These are phyloP conservation scores for Gastracanthus pulcherrimus DNA, from an alignment of 2,888 invertebrate genomes.

Conservation along the genomic window DNA sequence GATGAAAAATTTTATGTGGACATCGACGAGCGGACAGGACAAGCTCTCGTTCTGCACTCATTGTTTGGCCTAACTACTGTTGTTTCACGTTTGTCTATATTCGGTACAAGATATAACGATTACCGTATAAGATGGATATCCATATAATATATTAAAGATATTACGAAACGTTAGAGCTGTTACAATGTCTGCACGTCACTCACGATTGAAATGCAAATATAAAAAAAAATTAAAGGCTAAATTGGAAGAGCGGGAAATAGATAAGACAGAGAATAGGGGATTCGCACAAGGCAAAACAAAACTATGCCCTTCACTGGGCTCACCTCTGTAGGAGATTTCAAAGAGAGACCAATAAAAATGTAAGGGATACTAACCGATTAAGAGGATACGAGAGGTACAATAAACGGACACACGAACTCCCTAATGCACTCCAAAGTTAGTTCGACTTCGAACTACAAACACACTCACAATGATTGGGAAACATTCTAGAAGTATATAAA, in stretches of 20 bases:
- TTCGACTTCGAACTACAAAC: conserved; percentile 15
- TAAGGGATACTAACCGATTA: not conserved
- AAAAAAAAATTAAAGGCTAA: not conserved
- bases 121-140: conserved; percentile 53
- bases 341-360: not conserved
- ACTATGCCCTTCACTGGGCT: not conserved
- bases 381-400: not conserved
- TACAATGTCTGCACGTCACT: conserved; percentile 26
- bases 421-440: conserved; percentile 4
- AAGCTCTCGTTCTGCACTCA: conserved; percentile 29
- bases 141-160: conserved; percentile 59
- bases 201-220: not conserved
- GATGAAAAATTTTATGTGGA: conserved; percentile 36
- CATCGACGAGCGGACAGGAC: conserved; percentile 54
- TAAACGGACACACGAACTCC: conserved; percentile 5
- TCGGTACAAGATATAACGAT: conserved; percentile 50
- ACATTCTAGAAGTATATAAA: conserved; percentile 49
- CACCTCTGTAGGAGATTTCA: not conserved
- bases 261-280: too few species aligned
- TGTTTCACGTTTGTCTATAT: conserved; percentile 59
- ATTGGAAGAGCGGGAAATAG: not conserved
- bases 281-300: not conserved
- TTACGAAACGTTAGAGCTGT: conserved; percentile 50
- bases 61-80: conserved; percentile 62
- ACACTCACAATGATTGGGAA: conserved; percentile 33